Percentiles rank a stretch among this genome's conserved stretches.
Evolutionary conservation across 1,140 invertebrate genomes (phyloP).

Genomic region (Panulirus ornatus): DNA sequence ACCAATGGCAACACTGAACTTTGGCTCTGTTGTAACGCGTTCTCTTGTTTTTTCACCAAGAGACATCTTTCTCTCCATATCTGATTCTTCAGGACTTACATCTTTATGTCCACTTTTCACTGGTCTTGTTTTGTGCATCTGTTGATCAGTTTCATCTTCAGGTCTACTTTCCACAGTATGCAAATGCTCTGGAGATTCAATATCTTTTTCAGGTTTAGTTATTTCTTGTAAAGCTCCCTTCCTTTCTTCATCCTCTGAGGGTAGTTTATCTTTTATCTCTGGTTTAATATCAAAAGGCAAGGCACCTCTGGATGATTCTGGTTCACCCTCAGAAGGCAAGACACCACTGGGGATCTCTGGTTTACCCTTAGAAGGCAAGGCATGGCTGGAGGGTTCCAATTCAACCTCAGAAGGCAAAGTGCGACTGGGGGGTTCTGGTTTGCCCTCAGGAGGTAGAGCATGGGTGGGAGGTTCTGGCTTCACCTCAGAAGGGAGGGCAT

Average conservation of each 20-base stretch:
- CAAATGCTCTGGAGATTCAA: not conserved
- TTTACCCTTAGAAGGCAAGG: not conserved
- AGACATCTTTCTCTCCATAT: slow-evolving; percentile 78
- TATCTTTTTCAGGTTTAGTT: not conserved
- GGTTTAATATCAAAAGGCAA: not conserved
- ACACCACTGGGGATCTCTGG: not conserved
- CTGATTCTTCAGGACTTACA: slow-evolving; percentile 76
- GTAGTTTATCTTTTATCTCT: not conserved
- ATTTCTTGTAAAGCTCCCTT: not conserved
- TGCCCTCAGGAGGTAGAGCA: not conserved
- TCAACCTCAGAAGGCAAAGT: not conserved
- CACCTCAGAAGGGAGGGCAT: not conserved
- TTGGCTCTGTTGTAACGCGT: slow-evolving; percentile 83
- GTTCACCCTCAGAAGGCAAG: not conserved
- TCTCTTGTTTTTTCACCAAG: slow-evolving; percentile 82
- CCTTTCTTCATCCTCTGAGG: slow-evolving; percentile 16
- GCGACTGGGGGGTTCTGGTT: not conserved
- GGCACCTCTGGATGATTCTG: not conserved
- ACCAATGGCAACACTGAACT: slow-evolving; percentile 84
- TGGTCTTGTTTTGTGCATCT: not conserved
- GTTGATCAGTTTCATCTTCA: not conserved
- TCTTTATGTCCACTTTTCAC: not conserved
- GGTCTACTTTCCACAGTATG: not conserved
- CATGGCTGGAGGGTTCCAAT: not conserved
- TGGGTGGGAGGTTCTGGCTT: not conserved